Evolutionary conservation across 1,140 invertebrate genomes (phyloP), one percentile per base, ranked within the genome.

Genomic region (Pogonomyrmex barbatus): DNA sequence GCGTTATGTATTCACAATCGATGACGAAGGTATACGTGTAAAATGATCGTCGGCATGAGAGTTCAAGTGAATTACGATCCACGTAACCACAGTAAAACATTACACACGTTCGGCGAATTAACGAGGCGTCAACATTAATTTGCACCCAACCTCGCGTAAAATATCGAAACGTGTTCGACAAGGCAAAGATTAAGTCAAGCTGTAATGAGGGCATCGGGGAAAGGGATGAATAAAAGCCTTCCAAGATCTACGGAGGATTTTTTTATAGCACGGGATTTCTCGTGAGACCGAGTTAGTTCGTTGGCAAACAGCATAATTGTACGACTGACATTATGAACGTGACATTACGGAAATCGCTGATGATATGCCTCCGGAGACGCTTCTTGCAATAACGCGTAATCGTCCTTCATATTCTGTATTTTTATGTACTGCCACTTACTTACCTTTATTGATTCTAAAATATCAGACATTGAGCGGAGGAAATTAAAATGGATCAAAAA

Each of bases 111-210:
- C 52, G 39, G 36, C 12, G 73, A 71, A 75, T 88, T 79, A 88
- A 90, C 75, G 81, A 85, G 82, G 47, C 75, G 76, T 82, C 85
- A 84, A 84, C 71, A 54, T 84, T 90, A 90, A 89, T 90, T 90
- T 78, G 78, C 75, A 52, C 42, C 30, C 54, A 65, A 36, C 45
- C 87, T 77, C 9, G 60, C 62, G 56, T 86, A 52, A 82, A 78
- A 63, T 63, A 86, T 81, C 76, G 45, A 33, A 45, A 52, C 39
- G 24, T 54, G 24, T 52, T 39, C 65, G 56, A 30, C 42, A 45
- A 68, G 14, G n/a, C 39, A 50, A 50, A 71, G 52, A 75, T 78
- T 79, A 56, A 30, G 54, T 56, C n/a, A 10, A 33, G 10, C 54
- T 36, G 54, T 76, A 81, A 86, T 47, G 52, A 77, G 78, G 14